These are phyloP conservation scores for Rousettus madagascariensis DNA, from an alignment of 2,797 vertebrate species.

Conservation along the genomic window DNA sequence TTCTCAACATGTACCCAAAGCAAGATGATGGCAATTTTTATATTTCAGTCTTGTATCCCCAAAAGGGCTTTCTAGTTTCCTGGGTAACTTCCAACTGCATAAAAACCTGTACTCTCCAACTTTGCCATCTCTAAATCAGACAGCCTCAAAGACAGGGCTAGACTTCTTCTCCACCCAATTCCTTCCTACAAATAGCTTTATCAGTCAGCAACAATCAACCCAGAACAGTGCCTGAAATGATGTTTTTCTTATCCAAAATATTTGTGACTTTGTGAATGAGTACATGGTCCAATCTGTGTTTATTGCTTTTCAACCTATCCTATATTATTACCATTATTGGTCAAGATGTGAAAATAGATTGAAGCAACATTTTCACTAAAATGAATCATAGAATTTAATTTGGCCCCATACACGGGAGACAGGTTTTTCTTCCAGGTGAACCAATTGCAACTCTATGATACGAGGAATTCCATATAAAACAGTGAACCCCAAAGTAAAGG, in stretches of 20 bases:
- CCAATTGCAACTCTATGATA: neutral
- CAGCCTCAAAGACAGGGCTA: neutral
- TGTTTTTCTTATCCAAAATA: neutral
- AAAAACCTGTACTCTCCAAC: neutral
- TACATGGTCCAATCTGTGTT: neutral
- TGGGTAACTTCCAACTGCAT: neutral
- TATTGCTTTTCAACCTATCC: neutral
- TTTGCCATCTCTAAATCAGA: neutral
- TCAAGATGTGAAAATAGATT: neutral
- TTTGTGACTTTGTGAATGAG: neutral
- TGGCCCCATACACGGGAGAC: neutral
- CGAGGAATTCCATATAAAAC: neutral
- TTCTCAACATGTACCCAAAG: neutral
- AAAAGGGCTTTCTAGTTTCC: neutral
- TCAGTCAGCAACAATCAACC: neutral
- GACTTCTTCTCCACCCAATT: neutral
- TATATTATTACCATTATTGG: neutral
- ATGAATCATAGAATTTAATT: neutral
- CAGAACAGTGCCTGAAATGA: neutral
- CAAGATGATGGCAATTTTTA: neutral
- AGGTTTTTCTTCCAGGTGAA: neutral
- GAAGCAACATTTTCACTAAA: neutral
- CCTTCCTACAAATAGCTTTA: neutral
- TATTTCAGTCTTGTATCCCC: neutral
- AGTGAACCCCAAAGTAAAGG: neutral